Percentiles rank a stretch among this genome's conserved stretches.
These are phyloP conservation scores for Drosophila murphyi DNA, from an alignment of 1,140 invertebrate genomes.

Conservation along the genomic window DNA sequence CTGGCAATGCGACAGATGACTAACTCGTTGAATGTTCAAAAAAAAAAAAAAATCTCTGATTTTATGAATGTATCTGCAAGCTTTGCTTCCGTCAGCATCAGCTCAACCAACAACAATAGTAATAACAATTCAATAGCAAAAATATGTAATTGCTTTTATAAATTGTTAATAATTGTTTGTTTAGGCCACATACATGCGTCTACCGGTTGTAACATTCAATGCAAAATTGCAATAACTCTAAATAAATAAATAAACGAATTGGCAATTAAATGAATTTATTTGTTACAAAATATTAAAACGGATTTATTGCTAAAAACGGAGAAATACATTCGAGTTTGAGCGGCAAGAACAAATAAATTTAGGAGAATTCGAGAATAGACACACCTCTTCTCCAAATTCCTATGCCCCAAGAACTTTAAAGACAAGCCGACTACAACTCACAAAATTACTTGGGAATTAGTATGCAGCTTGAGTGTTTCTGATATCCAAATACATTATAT, in stretches of 20 bases:
- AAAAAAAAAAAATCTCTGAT: slow-evolving; percentile 54
- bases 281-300: slow-evolving; percentile 13
- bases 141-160: slow-evolving; percentile 66
- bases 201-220: slow-evolving; percentile 25
- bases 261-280: slow-evolving; percentile 10
- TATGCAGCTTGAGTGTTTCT: slow-evolving; percentile 7
- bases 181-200: slow-evolving; percentile 27
- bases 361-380: background rate
- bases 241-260: slow-evolving; percentile 21
- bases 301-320: slow-evolving; percentile 5
- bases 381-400: slow-evolving; percentile 33
- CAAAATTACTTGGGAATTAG: slow-evolving; percentile 16
- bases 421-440: slow-evolving; percentile 7
- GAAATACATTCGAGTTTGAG: slow-evolving; percentile 10
- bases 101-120: slow-evolving; percentile 6
- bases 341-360: slow-evolving; percentile 3
- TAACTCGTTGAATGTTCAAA: slow-evolving; percentile 67
- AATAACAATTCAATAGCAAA: slow-evolving; percentile 47
- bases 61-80: slow-evolving; percentile 17
- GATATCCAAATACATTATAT: background rate
- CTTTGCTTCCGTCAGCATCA: slow-evolving; percentile 62
- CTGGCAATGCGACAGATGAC: slow-evolving; percentile 73
- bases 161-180: slow-evolving; percentile 56
- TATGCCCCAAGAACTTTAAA: slow-evolving; percentile 2
- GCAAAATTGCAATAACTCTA: slow-evolving; percentile 1